These are phyloP conservation scores for Coenonympha glycerion DNA, from an alignment of 2,888 invertebrate genomes.

Conservation along the genomic window DNA sequence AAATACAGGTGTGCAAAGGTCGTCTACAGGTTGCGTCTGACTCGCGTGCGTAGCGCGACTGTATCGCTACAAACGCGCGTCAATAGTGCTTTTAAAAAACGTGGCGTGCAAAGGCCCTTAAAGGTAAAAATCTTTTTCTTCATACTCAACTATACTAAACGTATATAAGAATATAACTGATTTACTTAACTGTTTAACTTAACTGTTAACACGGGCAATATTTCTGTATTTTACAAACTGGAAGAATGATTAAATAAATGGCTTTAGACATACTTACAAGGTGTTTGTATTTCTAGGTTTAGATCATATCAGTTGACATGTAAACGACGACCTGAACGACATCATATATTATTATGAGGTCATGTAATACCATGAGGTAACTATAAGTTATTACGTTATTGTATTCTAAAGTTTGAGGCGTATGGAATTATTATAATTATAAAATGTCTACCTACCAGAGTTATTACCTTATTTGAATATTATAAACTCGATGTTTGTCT, in stretches of 20 bases:
- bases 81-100: too few relatives aligned
- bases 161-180: too few relatives aligned
- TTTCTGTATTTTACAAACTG: background rate
- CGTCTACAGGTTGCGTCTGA: too few relatives aligned
- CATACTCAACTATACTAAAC: too few relatives aligned
- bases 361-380: conserved; percentile 5
- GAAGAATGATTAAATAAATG: background rate
- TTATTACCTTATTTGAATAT: conserved; percentile 4
- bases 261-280: background rate
- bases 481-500: background rate
- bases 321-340: conserved; percentile 14
- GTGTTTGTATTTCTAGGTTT: conserved; percentile 5
- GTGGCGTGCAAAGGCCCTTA: too few relatives aligned
- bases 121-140: too few relatives aligned
- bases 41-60: too few relatives aligned
- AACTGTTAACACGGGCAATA: background rate
- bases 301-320: conserved; percentile 9
- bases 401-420: conserved; percentile 3
- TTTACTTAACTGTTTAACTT: too few relatives aligned
- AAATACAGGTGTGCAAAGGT: too few relatives aligned
- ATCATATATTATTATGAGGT: conserved; percentile 14
- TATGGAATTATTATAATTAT: conserved; percentile 10
- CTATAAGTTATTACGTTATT: conserved; percentile 8
- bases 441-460: background rate
- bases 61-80: too few relatives aligned